Evolutionary conservation across 2,113 vertebrate species (phyloP), one percentile per base, ranked within the genome.

Genomic region (Uropsilus gracilis): DNA sequence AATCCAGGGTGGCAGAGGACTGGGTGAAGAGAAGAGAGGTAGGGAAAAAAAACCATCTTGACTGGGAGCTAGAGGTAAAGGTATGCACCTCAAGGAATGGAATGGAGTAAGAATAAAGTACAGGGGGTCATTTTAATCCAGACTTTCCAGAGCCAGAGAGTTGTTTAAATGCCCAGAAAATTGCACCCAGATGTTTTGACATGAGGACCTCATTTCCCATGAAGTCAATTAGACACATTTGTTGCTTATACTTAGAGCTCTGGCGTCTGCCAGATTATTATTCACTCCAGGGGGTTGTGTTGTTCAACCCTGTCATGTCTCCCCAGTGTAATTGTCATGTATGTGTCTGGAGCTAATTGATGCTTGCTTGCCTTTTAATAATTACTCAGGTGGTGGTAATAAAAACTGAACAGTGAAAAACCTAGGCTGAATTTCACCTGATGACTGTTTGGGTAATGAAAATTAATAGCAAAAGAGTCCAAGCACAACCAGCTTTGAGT

Each of bases 151-250:
- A 94, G 63, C 48, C 86, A 78, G 28, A 86, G 68, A 94, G 80
- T 75, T 92, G 77, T 83, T 95, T 93, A 96, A 97, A 96, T 81
- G 89, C 89, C 93, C 93, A 91, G 94, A 96, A 97, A 97, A 97
- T 93, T 94, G 53, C 84, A 78, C 94, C 82, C 97, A 97, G 95
- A 96, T 97, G 96, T 97, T 96, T 95, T 89, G 59, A 96, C 82
- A 92, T 84, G 92, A 86, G 83, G 82, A 88, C 64, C 77, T 90
- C 84, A 80, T 93, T 97, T 95, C 92, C 92, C 69, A 50, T 50
- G 69, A 92, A 96, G 96, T 95, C 91, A 84, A 94, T 97, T 95
- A 92, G 92, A 95, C 2, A 0, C 89, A 84, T 94, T 86, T 94
- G 78, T 86, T 92, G 59, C 86, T 94, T 76, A 69, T 64, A 53